A percentile compares a stretch with the other conserved stretches of the same genome.
Conservation (phyloP, 1,140 invertebrate genomes). For the Cheumatopsyche charites region DNA sequence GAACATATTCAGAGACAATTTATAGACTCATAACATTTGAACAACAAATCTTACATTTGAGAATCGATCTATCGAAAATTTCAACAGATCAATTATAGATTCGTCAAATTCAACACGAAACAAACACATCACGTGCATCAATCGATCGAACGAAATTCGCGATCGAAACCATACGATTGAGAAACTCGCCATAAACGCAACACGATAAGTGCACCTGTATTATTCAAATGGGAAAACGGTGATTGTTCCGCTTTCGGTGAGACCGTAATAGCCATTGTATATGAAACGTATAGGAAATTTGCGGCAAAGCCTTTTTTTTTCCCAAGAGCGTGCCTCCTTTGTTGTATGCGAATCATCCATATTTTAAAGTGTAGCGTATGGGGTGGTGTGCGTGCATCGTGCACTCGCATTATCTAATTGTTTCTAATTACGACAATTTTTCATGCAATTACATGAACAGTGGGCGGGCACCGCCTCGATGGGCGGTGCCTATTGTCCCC, state of each 20-base stretch:
- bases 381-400: conserved; percentile 18
- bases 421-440: conserved; percentile 47
- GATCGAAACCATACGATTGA: too few relatives aligned
- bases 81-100: too few relatives aligned
- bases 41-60: too few relatives aligned
- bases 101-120: too few relatives aligned
- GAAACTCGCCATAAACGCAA: neutral
- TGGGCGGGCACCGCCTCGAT: conserved; percentile 29
- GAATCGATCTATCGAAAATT: too few relatives aligned
- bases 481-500: conserved; percentile 21
- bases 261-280: neutral
- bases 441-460: conserved; percentile 46
- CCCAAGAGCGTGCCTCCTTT: neutral
- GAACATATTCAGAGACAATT: too few relatives aligned
- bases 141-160: too few relatives aligned
- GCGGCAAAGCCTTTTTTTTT: neutral
- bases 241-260: conserved; percentile 19
- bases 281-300: neutral
- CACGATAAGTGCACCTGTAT: neutral
- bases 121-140: too few relatives aligned
- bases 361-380: conserved; percentile 24
- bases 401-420: conserved; percentile 45
- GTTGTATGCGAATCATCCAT: neutral
- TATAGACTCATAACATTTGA: too few relatives aligned
- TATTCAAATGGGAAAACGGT: conserved; percentile 12